Conservation (phyloP, 2,888 invertebrate genomes). For the Liposcelis brunnea region DNA sequence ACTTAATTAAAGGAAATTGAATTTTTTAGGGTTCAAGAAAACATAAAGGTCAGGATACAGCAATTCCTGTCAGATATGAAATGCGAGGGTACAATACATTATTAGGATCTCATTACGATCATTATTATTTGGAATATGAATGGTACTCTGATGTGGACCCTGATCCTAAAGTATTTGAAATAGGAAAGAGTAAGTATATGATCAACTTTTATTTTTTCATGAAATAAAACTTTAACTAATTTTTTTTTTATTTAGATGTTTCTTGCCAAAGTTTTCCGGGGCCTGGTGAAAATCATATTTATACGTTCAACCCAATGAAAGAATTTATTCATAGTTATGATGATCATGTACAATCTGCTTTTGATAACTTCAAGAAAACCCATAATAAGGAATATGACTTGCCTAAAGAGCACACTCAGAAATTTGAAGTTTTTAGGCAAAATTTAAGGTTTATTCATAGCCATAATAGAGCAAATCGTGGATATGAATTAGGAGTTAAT, state of each 20-base stretch:
- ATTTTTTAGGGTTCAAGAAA: background rate
- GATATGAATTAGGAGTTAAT: slow-evolving; percentile 63
- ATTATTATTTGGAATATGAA: slow-evolving; percentile 74
- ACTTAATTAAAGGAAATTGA: background rate
- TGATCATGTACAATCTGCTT: slow-evolving; percentile 55
- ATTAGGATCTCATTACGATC: slow-evolving; percentile 91
- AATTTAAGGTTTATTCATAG: slow-evolving; percentile 73
- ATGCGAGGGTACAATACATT: slow-evolving; percentile 87
- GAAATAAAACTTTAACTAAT: background rate
- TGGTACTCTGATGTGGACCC: slow-evolving; percentile 42
- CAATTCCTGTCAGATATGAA: slow-evolving; percentile 69
- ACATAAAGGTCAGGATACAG: slow-evolving; percentile 24
- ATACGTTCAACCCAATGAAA: slow-evolving; percentile 83
- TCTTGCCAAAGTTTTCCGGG: slow-evolving; percentile 70
- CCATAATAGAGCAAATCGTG: slow-evolving; percentile 54
- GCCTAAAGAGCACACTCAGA: slow-evolving; percentile 43
- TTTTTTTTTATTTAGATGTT: slow-evolving; percentile 31
- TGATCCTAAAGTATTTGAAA: slow-evolving; percentile 46
- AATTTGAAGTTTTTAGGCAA: slow-evolving; percentile 68
- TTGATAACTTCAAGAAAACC: slow-evolving; percentile 50
- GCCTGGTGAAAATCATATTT: slow-evolving; percentile 56
- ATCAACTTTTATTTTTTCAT: background rate
- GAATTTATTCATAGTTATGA: slow-evolving; percentile 65
- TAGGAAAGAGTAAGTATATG: slow-evolving; percentile 37
- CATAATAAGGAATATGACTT: slow-evolving; percentile 52